phyloP scores from a whole-genome alignment of 2,797 vertebrate genomes.

The Anisognathus igniventris region DNA sequence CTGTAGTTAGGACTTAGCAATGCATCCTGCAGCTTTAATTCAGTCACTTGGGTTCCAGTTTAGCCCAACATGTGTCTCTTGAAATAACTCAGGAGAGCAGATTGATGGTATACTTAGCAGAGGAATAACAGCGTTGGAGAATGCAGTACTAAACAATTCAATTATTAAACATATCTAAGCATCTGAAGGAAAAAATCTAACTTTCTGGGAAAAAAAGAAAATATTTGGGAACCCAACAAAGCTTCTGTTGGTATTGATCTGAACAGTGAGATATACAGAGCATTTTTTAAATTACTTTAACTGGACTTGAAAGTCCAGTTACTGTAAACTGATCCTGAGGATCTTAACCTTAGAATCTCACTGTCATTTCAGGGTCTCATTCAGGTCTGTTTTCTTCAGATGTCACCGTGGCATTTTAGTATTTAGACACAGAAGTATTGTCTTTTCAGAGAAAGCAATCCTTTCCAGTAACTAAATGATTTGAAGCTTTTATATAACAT shows the following conservation, averaged over 20 bases:
- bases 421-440: background rate
- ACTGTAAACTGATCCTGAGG: background rate
- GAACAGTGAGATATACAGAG: background rate
- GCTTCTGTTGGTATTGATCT: background rate
- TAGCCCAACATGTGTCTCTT: constrained; percentile 39
- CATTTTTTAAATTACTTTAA: background rate
- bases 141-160: constrained; percentile 22
- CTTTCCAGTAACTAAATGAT: background rate
- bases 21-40: constrained; percentile 42
- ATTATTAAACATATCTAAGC: background rate
- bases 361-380: background rate
- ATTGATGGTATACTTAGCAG: constrained; percentile 33
- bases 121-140: background rate
- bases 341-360: background rate
- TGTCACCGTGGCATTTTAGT: background rate
- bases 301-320: background rate
- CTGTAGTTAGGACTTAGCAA: constrained; percentile 23
- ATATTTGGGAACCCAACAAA: background rate
- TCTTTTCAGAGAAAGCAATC: background rate
- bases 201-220: background rate
- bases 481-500: background rate
- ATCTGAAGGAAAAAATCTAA: background rate
- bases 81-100: constrained; percentile 34
- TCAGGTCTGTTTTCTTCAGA: background rate
- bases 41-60: constrained; percentile 34